Evolutionary conservation across 2,797 vertebrate species (phyloP).

Genomic region (Loris lydekkerianus): DNA sequence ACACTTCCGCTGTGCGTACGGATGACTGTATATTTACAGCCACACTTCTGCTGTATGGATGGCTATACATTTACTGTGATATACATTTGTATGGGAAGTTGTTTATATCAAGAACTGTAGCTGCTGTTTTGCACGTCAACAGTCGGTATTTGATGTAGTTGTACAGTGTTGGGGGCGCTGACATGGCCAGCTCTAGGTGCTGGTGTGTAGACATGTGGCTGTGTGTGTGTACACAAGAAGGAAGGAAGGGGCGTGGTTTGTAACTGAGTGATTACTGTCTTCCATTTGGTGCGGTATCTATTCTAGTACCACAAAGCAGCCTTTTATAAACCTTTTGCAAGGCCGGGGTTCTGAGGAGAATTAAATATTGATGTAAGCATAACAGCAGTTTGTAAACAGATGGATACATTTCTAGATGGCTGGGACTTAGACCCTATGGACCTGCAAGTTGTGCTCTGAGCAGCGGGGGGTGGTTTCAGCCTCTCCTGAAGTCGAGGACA

Average conservation of each 20-base stretch:
- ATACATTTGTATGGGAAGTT: background rate
- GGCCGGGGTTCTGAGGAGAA: conserved; percentile 39
- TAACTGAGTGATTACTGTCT: conserved; percentile 70
- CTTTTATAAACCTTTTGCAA: conserved; percentile 73
- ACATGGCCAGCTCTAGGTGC: background rate
- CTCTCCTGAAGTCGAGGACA: conserved; percentile 44
- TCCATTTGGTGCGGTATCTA: conserved; percentile 64
- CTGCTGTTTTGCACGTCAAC: conserved; percentile 38
- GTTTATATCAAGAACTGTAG: conserved; percentile 64
- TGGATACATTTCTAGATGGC: conserved; percentile 60
- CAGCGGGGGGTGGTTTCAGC: conserved; percentile 73
- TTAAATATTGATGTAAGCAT: conserved; percentile 78
- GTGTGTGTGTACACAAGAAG: conserved; percentile 64
- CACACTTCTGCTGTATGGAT: background rate
- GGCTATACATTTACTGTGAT: background rate
- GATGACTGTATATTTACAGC: background rate
- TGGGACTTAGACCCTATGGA: conserved; percentile 74
- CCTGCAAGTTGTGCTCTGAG: conserved; percentile 36
- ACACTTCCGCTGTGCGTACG: background rate
- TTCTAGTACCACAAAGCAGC: conserved; percentile 58
- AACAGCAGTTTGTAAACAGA: conserved; percentile 78
- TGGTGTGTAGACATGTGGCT: conserved; percentile 26
- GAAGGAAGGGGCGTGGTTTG: conserved; percentile 47
- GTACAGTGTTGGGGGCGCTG: background rate
- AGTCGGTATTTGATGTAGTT: conserved; percentile 33